Base-by-base conservation (phyloP, 2,888 invertebrate species). In the Tortricodes alternella region DNA sequence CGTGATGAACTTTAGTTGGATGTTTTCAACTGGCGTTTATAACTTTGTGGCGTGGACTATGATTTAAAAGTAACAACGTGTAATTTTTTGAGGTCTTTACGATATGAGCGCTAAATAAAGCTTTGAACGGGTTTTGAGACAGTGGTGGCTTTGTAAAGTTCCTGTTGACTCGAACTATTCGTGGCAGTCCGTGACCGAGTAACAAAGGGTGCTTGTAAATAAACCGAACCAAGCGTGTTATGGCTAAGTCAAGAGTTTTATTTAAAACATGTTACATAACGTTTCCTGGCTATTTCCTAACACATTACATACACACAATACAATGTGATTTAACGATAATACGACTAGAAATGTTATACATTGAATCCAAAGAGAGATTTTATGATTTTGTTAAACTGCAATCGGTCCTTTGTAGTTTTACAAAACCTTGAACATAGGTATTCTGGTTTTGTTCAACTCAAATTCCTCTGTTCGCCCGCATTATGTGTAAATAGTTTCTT, bases 11-110 rank as follows among this genome's bases (percentile, higher is more conserved):
- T n/a, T n/a, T n/a, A n/a, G n/a, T n/a, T 35, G 32, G 49, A 37
- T 44, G 15, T 41, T 53, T 48, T 46, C 32, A 58, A 49, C 52
- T 41, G 48, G n/a, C 44, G 34, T 32, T 5, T n/a, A 29, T 29
- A 5, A 11, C 29, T n/a, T 29, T 29, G 29, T 29, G 2, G 29
- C 29, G 5, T n/a, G 9, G n/a, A 29, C 29, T 29, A 29, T n/a
- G 11, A 29, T 29, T 29, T 29, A 29, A 2, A 29, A 4, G 29
- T 29, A 29, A n/a, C 29, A 29, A 29, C 29, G n/a, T 29, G 29
- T 29, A 2, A 29, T 29, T 29, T n/a, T n/a, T 29, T 3, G 29
- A 2, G 1, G 11, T n/a, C 29, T 11, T 5, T 29, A 29, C 11
- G 29, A 4, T 11, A 29, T n/a, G n/a, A 11, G n/a, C 29, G 5